Evolutionary conservation across 2,113 vertebrate genomes (phyloP), one percentile per base, ranked within the genome.

Genomic region (Aythya baeri): DNA sequence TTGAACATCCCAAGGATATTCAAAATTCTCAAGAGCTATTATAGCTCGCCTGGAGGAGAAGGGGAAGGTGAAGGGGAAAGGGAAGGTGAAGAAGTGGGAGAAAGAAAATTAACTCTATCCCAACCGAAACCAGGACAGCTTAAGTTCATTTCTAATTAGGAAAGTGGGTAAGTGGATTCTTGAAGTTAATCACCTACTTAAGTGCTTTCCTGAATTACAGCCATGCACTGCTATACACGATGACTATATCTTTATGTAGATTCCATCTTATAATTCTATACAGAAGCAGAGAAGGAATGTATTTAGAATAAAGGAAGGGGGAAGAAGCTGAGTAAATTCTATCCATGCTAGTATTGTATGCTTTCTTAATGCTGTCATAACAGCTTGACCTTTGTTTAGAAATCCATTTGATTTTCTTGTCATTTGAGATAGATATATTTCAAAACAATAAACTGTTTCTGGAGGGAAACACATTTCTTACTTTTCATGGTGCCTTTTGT

Each of bases 121-220:
- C 50, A 52, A 13, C 50, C 7, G 13, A 25, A 52, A 49, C 63
- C 75, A 82, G 78, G 74, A 93, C 89, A 92, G 80, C 85, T 93
- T 93, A 83, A 96, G 70, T 88, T 94, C 88, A 58, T 58, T 72
- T 84, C 66, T 90, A 93, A 95, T 95, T 90, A 91, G 79, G 91
- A 68, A 95, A 96, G 72, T 61, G 77, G 66, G 72, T 96, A 90
- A 93, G 83, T 93, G 92, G 50, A 83, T 93, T 80, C 80, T 93
- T 95, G 70, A 96, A 96, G 79, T 78, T 93, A 96, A 96, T 94
- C 91, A 88, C 57, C 52, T 93, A 3, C 72, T 93, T 95, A 95
- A 96, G 95, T 95, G 85, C 88, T 96, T 96, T 93, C 73, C 93
- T 91, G 96, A 96, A 88, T 90, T 91, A 74, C 65, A 94, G 91